Percentiles rank a stretch among this genome's conserved stretches.
These are phyloP conservation scores for Vollenhovia emeryi DNA, from an alignment of 1,140 invertebrate species.

Conservation along the genomic window DNA sequence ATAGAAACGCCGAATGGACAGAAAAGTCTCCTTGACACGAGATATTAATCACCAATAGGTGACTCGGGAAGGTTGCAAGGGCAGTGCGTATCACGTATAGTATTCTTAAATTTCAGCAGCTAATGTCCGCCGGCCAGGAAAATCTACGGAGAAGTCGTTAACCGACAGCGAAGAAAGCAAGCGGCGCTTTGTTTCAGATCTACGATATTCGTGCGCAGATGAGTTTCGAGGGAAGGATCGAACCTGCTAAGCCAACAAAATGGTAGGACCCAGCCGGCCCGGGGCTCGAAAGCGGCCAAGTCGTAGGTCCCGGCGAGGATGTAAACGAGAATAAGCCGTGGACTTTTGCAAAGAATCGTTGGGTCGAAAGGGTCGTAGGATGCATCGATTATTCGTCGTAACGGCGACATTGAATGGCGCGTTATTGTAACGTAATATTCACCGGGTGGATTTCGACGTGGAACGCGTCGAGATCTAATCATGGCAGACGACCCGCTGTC, in stretches of 20 bases:
- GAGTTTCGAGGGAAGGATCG: slow-evolving; percentile 75
- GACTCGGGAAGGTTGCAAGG: neutral
- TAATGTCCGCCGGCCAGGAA: neutral
- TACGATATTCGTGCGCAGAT: slow-evolving; percentile 68
- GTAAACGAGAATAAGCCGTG: slow-evolving; percentile 44
- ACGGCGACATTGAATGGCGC: neutral
- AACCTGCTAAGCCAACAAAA: slow-evolving; percentile 78
- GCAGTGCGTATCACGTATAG: no score
- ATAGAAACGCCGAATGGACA: neutral
- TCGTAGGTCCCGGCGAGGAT: no score
- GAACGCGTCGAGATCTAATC: neutral
- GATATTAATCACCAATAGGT: neutral
- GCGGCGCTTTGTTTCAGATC: neutral
- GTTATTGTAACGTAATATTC: neutral
- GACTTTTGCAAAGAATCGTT: neutral
- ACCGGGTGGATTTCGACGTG: neutral
- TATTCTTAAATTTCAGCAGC: neutral
- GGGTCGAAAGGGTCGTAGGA: neutral
- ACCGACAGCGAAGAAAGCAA: neutral
- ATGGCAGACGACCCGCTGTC: neutral
- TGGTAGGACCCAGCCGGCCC: slow-evolving; percentile 71
- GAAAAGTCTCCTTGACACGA: neutral
- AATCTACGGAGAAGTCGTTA: neutral
- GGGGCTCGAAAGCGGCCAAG: no score
- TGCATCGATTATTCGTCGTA: neutral